These are phyloP conservation scores for Amblyraja radiata DNA, from an alignment of 2,797 vertebrate genomes.

Conservation along the genomic window DNA sequence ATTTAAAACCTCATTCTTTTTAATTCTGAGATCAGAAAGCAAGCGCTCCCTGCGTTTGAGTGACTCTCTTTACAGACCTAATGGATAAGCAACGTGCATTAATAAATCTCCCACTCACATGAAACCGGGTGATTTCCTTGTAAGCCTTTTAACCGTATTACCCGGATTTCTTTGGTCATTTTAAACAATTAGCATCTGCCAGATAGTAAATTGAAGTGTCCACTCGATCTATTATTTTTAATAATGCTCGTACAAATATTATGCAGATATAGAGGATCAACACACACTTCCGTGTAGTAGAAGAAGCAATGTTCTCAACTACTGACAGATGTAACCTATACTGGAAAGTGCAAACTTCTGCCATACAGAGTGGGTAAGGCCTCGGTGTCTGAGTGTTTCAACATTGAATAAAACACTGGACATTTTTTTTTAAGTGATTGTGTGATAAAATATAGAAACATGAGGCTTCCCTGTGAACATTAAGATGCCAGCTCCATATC, in stretches of 20 bases:
- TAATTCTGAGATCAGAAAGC: slow-evolving; percentile 30
- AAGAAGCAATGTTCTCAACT: not conserved
- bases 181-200: not conserved
- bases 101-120: not conserved
- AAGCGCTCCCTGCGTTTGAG: not conserved
- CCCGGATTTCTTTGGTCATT: not conserved
- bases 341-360: not conserved
- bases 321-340: not conserved
- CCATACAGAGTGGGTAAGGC: not conserved
- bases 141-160: not conserved
- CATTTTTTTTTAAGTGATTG: not conserved
- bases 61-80: not conserved
- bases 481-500: not conserved
- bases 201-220: not conserved
- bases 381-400: not conserved
- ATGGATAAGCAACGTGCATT: not conserved
- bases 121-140: not conserved
- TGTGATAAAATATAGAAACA: not conserved
- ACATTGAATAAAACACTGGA: not conserved
- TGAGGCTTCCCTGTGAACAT: not conserved
- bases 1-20: slow-evolving; percentile 19
- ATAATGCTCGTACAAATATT: not conserved
- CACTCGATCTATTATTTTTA: not conserved
- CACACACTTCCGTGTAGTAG: not conserved
- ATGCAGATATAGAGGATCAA: not conserved